phyloP scores from a whole-genome alignment of 2,888 invertebrate genomes.

The Drosophila barbarae region DNA sequence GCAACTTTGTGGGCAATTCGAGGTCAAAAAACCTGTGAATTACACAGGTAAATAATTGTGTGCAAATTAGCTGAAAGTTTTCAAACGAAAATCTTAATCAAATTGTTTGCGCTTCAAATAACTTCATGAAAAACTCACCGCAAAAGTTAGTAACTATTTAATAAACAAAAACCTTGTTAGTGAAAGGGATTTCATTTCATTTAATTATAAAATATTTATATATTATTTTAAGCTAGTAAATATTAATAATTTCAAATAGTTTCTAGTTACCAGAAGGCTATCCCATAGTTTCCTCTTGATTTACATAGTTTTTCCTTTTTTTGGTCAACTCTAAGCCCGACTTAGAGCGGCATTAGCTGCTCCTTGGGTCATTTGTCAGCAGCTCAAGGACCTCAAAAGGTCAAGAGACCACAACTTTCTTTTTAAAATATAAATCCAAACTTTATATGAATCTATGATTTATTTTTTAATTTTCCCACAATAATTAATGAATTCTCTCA shows the following conservation, averaged over 20 bases:
- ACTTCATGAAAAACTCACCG: neutral
- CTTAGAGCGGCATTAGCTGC: slow-evolving; percentile 51
- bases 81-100: neutral
- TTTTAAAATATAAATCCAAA: neutral
- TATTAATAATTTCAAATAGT: neutral
- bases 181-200: too few species aligned
- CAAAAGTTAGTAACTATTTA: neutral
- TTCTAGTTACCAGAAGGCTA: neutral
- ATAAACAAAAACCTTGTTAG: too few species aligned
- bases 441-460: neutral
- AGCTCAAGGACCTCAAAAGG: neutral
- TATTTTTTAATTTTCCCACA: neutral
- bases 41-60: slow-evolving; percentile 1
- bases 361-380: slow-evolving; percentile 21
- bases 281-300: neutral
- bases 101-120: neutral
- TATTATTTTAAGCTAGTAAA: neutral
- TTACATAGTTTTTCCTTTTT: slow-evolving; percentile 6
- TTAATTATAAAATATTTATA: too few species aligned
- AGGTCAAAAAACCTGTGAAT: slow-evolving; percentile 1
- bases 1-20: slow-evolving; percentile 3
- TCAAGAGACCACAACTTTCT: neutral
- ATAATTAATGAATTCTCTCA: neutral
- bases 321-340: neutral
- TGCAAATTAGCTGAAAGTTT: slow-evolving; percentile 4